Evolutionary conservation across 2,113 vertebrate genomes (phyloP), one percentile per base, ranked within the genome.

Genomic region (Xenopus tropicalis): DNA sequence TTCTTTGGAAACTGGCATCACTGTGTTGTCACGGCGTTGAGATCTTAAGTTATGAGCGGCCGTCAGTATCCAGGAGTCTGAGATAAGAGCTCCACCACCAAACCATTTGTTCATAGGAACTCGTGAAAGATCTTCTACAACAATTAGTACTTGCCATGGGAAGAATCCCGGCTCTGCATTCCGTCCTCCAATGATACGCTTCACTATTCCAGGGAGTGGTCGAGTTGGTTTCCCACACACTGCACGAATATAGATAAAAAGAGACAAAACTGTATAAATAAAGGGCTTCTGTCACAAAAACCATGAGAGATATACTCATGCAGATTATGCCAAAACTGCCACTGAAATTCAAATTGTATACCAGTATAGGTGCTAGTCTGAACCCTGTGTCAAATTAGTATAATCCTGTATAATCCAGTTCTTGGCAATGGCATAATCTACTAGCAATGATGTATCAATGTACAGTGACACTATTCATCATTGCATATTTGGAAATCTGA

Each of bases 61-160:
- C 0, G 97, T 99, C 52, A 99, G 87, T 58, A 99, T 90, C 97
- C 97, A 99, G 14, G 85, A 87, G 17, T 91, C 85, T 0, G 97
- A 95, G 46, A 98, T 90, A 54, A 99, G 88, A 12, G 95, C 97
- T 1, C 96, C 97, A 0, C 96, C 96, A n/a, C 97, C 97, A 0
- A 98, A 98, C 95, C 97, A 96, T 71, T 89, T 93, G 83, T 92
- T 91, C 0, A 95, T 90, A 0, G 96, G 96, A 9, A 98, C 92
- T 11, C 97, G 89, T 0, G 95, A 95, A 65, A 82, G 84, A 14
- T 99, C 97, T 80, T 97, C 92, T 58, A 98, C 95, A 46, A 94
- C 92, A 11, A 99, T 93, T 22, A 98, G 90, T 1, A 89, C 94
- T 84, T 99, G 97, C 97, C 97, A 99, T 0, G 97, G 97, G 80